phyloP scores from a whole-genome alignment of 2,888 invertebrate species.

The Tenthredo amoena region DNA sequence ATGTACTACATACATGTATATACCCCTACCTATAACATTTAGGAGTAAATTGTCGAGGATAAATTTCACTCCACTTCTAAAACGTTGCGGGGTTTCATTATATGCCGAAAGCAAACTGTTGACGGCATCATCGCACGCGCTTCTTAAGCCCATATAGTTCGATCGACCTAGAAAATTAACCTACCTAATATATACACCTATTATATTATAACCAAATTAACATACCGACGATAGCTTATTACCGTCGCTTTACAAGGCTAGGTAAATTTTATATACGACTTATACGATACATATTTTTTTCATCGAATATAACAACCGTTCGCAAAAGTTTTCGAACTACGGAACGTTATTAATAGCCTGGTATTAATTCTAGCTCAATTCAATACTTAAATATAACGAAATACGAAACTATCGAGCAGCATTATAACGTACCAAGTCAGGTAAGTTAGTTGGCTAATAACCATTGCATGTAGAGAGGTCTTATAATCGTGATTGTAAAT shows the following conservation, averaged over 20 bases:
- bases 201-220: no score
- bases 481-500: not conserved
- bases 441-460: constrained; percentile 9
- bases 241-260: no score
- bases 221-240: no score
- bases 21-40: not conserved
- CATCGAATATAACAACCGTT: no score
- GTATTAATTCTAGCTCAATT: not conserved
- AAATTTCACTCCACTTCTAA: not conserved
- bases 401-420: not conserved
- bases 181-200: no score
- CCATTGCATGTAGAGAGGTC: not conserved
- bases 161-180: no score
- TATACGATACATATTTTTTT: no score
- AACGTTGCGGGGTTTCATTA: constrained; percentile 15
- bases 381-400: not conserved
- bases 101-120: not conserved
- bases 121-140: not conserved
- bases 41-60: not conserved
- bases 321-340: no score
- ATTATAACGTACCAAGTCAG: not conserved
- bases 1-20: not conserved
- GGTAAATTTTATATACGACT: no score
- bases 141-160: no score
- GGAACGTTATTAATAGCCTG: not conserved